Conservation (phyloP, 2,797 vertebrate genomes). For the Hoplostethus atlanticus region DNA sequence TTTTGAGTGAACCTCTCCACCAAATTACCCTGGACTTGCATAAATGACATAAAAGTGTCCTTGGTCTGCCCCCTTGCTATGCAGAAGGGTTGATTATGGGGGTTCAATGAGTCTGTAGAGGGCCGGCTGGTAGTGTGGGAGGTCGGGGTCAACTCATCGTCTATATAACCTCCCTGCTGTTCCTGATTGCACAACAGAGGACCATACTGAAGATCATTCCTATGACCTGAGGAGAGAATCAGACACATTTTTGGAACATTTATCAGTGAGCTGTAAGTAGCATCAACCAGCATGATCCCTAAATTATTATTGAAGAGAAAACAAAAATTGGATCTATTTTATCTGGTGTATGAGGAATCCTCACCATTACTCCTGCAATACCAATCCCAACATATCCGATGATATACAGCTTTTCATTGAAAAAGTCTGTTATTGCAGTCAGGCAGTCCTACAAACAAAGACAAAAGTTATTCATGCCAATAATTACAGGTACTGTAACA, state of each 20-base stretch:
- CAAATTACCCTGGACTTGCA: slow-evolving; percentile 37
- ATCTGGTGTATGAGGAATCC: slow-evolving; percentile 44
- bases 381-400: slow-evolving; percentile 93
- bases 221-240: slow-evolving; percentile 86
- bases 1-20: slow-evolving; percentile 35
- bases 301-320: background rate
- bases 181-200: slow-evolving; percentile 95
- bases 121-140: slow-evolving; percentile 45
- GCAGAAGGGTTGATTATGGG: slow-evolving; percentile 49
- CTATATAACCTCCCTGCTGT: slow-evolving; percentile 95
- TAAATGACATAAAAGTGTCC: slow-evolving; percentile 32
- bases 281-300: too few relatives aligned
- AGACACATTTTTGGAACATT: slow-evolving; percentile 15
- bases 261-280: background rate
- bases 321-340: background rate
- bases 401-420: slow-evolving; percentile 90
- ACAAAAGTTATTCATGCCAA: background rate
- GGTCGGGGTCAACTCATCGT: slow-evolving; percentile 34
- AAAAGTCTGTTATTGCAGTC: slow-evolving; percentile 87
- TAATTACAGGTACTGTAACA: too few relatives aligned
- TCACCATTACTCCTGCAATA: slow-evolving; percentile 94
- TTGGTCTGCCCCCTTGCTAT: slow-evolving; percentile 49
- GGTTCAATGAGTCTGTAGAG: slow-evolving; percentile 23
- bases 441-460: slow-evolving; percentile 86
- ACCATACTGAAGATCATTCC: slow-evolving; percentile 99